Percentiles rank a stretch among this genome's conserved stretches.
Conservation (phyloP, 2,888 invertebrate genomes). For the Cabera pusaria region DNA sequence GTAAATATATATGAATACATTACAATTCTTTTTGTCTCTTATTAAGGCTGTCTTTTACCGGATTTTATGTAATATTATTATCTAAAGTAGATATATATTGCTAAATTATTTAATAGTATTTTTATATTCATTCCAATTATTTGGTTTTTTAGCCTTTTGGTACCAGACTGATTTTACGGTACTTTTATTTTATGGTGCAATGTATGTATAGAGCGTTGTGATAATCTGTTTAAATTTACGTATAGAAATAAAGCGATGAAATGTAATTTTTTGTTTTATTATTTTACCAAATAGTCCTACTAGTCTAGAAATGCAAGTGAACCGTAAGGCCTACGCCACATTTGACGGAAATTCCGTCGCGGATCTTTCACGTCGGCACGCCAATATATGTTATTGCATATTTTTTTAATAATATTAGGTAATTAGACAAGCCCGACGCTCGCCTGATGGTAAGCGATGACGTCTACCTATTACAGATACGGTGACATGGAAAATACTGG, state of each 20-base stretch:
- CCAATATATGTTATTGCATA: too few species aligned
- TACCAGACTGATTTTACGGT: conserved; percentile 83
- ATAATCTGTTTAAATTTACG: conserved; percentile 81
- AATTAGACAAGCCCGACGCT: too few species aligned
- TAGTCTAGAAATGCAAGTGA: too few species aligned
- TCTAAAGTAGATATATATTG: conserved; percentile 69
- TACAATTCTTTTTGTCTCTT: conserved; percentile 64
- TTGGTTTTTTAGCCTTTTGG: conserved; percentile 76
- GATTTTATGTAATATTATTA: conserved; percentile 68
- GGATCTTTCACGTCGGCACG: too few species aligned
- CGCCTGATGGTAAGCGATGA: too few species aligned
- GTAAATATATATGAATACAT: conserved; percentile 64
- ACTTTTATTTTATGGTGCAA: conserved; percentile 83
- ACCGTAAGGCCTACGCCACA: too few species aligned
- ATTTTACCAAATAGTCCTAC: too few species aligned
- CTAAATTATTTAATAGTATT: conserved; percentile 82
- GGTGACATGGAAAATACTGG: too few species aligned
- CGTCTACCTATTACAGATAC: too few species aligned
- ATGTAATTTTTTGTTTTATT: conserved; percentile 13
- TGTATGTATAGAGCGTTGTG: conserved; percentile 83
- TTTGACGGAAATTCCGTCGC: too few species aligned
- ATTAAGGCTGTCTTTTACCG: conserved; percentile 73
- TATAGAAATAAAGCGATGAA: conserved; percentile 67
- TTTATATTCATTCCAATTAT: conserved; percentile 79
- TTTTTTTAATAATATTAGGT: too few species aligned